A percentile compares a stretch with the other conserved stretches of the same genome.
Conservation (phyloP, 1,140 invertebrate genomes). For the Panagrolaimus sp. region DNA sequence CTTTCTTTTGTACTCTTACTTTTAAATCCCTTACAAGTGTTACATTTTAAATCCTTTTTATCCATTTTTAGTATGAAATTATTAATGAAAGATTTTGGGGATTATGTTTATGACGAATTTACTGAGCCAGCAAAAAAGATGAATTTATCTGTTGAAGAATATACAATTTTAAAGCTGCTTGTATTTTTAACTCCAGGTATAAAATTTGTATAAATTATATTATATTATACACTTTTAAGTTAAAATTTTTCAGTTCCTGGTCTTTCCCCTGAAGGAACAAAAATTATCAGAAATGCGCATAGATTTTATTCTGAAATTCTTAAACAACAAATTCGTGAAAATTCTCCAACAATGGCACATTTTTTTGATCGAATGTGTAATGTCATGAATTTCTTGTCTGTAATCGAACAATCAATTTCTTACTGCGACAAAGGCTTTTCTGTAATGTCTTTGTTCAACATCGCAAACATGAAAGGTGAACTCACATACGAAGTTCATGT, state of each 20-base stretch:
- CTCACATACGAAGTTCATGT: constrained; percentile 8
- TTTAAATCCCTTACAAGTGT: background rate
- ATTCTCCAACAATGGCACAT: background rate
- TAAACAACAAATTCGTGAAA: background rate
- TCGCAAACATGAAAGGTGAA: background rate
- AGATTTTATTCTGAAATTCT: constrained; percentile 18
- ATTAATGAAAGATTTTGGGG: background rate
- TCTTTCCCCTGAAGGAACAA: constrained; percentile 7
- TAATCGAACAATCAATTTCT: background rate
- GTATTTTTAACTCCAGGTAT: background rate
- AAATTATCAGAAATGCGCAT: constrained; percentile 12
- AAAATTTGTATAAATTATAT: background rate
- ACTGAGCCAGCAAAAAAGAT: background rate
- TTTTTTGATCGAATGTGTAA: background rate
- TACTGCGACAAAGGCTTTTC: background rate
- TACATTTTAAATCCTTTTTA: background rate
- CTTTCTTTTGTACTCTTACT: too few relatives aligned
- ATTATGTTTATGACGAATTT: background rate
- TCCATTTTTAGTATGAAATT: background rate
- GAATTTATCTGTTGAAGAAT: background rate
- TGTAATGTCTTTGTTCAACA: constrained; percentile 1
- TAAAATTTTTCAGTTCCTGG: constrained; percentile 1
- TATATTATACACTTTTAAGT: background rate
- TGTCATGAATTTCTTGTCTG: background rate
- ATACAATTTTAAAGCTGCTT: background rate